These are phyloP conservation scores for Drosophila burlai DNA, from an alignment of 1,140 invertebrate species.

Conservation along the genomic window DNA sequence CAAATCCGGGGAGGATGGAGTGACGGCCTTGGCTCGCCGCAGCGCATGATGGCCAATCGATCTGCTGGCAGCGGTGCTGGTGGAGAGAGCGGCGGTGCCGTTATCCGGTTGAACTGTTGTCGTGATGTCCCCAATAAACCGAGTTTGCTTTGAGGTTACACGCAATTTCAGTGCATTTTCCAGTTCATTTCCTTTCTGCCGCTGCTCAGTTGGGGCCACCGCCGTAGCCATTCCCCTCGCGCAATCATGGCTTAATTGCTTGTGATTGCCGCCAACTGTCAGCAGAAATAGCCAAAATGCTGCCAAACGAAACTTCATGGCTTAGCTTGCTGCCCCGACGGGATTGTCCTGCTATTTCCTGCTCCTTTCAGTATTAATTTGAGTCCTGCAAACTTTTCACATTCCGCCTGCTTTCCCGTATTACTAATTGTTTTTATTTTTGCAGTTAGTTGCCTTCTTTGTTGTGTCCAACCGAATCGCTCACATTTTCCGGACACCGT, in stretches of 20 bases:
- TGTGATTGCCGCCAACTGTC: conserved; percentile 73
- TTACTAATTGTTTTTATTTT: conserved; percentile 63
- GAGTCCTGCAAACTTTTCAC: conserved; percentile 62
- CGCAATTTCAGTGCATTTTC: conserved; percentile 72
- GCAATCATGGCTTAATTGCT: conserved; percentile 69
- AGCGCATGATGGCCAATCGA: conserved; percentile 46
- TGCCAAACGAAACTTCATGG: conserved; percentile 74
- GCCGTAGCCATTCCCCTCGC: conserved; percentile 21
- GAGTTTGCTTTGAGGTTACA: conserved; percentile 55
- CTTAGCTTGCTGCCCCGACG: conserved; percentile 20
- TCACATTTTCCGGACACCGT: conserved; percentile 57
- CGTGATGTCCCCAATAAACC: conserved; percentile 65
- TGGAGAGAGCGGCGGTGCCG: conserved; percentile 10
- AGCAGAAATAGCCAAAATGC: conserved; percentile 78
- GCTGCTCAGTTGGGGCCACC: conserved; percentile 36
- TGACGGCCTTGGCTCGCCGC: conserved; percentile 50
- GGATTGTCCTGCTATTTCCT: conserved; percentile 3
- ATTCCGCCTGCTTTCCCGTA: conserved; percentile 47
- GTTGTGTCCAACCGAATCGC: conserved; percentile 43
- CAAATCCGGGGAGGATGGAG: conserved; percentile 31
- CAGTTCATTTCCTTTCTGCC: conserved; percentile 69
- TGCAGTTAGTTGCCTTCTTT: conserved; percentile 39
- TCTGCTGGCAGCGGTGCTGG: conserved; percentile 27
- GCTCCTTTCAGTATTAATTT: conserved; percentile 67
- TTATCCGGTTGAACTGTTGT: conserved; percentile 53